Conservation (phyloP, 2,797 vertebrate species). For the Mycteria americana region DNA sequence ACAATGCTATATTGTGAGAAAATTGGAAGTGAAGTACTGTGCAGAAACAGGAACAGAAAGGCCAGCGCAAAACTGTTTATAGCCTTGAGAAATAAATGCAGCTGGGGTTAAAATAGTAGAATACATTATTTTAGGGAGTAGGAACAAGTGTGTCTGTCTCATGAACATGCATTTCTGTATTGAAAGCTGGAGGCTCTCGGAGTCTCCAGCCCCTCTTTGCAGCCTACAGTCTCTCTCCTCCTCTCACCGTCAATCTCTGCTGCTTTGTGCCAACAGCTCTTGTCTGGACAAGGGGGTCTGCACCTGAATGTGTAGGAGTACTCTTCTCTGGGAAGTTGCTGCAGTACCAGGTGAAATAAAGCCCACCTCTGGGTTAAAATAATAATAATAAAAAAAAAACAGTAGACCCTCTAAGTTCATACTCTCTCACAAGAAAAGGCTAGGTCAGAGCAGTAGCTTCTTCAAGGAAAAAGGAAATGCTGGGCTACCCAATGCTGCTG, state of each 20-base stretch:
- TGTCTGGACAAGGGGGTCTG: background rate
- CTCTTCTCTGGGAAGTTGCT: background rate
- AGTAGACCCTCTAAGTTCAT: background rate
- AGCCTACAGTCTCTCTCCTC: background rate
- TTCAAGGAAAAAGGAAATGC: background rate
- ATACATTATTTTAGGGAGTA: background rate
- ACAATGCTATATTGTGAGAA: background rate
- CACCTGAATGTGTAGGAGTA: background rate
- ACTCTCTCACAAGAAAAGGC: background rate
- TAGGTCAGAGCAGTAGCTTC: background rate
- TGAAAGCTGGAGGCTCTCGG: background rate
- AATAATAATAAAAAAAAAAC: accelerated
- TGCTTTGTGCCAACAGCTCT: background rate
- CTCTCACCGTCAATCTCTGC: background rate
- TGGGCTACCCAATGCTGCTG: background rate
- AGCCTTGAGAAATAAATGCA: background rate
- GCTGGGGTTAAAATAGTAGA: background rate
- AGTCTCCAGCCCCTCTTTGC: background rate
- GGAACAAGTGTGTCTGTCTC: background rate
- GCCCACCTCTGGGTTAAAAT: background rate
- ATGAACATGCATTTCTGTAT: background rate
- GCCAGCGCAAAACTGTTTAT: background rate
- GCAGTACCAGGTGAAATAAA: background rate
- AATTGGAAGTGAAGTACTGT: background rate
- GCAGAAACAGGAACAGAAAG: background rate